A percentile compares a stretch with the other conserved stretches of the same genome.
Evolutionary conservation across 2,797 vertebrate genomes (phyloP).

Genomic region (Etheostoma perlongum): DNA sequence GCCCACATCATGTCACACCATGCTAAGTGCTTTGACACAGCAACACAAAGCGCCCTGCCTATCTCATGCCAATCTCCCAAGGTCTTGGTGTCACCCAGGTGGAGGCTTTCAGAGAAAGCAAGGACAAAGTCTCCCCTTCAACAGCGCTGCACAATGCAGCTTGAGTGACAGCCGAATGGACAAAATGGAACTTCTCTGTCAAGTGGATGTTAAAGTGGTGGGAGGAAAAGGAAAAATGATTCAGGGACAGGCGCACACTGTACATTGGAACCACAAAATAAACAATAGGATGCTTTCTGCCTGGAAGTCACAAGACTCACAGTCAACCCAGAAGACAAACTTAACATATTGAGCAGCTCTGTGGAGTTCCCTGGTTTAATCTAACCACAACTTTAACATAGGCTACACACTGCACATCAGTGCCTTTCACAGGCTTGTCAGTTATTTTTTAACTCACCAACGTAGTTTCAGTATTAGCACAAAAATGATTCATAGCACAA

Average conservation of each 20-base stretch:
- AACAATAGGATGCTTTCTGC: constrained; percentile 18
- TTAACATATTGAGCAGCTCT: constrained; percentile 3
- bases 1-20: constrained; percentile 65
- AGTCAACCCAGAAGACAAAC: constrained; percentile 21
- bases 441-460: constrained; percentile 17
- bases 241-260: constrained; percentile 11
- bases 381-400: neutral
- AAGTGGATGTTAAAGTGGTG: constrained; percentile 57
- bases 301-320: neutral
- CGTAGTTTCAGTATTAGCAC: neutral
- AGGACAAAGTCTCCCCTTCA: constrained; percentile 67
- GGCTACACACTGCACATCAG: neutral
- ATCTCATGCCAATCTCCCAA: constrained; percentile 73
- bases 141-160: constrained; percentile 53
- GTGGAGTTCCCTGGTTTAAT: constrained; percentile 21
- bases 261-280: constrained; percentile 18
- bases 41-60: constrained; percentile 71
- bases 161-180: constrained; percentile 69
- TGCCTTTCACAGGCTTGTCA: constrained; percentile 19
- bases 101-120: constrained; percentile 63
- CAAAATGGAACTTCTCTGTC: constrained; percentile 63
- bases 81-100: constrained; percentile 68
- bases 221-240: constrained; percentile 32
- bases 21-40: constrained; percentile 75
- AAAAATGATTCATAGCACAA: constrained; percentile 34